Conservation (phyloP, 2,797 vertebrate species). For the Hyperoplus lanceolatus region DNA sequence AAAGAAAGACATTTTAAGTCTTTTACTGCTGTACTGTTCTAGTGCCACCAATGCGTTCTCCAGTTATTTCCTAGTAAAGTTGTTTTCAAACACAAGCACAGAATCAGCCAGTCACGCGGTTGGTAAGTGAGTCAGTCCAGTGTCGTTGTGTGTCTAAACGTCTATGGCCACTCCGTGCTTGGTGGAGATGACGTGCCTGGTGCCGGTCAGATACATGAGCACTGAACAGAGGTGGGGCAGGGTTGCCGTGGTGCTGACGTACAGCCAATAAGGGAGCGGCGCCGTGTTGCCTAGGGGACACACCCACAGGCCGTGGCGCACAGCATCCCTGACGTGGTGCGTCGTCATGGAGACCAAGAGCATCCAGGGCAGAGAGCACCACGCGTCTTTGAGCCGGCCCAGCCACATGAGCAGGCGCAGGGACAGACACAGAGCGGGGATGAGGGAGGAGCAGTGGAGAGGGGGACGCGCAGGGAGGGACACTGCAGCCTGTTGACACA, state of each 20-base stretch:
- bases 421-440: conserved; percentile 90
- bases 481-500: conserved; percentile 88
- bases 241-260: conserved; percentile 92
- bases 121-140: background rate
- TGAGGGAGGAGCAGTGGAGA: conserved; percentile 94
- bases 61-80: conserved; percentile 31
- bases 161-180: conserved; percentile 94
- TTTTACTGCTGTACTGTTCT: background rate
- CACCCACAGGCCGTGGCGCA: conserved; percentile 95
- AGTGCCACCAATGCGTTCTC: background rate
- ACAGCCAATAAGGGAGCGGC: conserved; percentile 95
- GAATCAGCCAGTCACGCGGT: background rate
- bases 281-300: conserved; percentile 95
- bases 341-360: conserved; percentile 94
- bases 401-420: conserved; percentile 92
- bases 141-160: conserved; percentile 78
- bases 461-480: conserved; percentile 92
- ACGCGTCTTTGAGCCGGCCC: conserved; percentile 93
- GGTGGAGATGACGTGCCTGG: conserved; percentile 92
- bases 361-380: conserved; percentile 98
- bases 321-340: conserved; percentile 94
- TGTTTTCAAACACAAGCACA: conserved; percentile 5
- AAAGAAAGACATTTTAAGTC: background rate
- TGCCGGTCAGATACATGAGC: conserved; percentile 95
- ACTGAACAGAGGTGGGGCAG: conserved; percentile 95